Conservation (phyloP, 92 coral and sea anemone species). For the Phymanthus crucifer region DNA sequence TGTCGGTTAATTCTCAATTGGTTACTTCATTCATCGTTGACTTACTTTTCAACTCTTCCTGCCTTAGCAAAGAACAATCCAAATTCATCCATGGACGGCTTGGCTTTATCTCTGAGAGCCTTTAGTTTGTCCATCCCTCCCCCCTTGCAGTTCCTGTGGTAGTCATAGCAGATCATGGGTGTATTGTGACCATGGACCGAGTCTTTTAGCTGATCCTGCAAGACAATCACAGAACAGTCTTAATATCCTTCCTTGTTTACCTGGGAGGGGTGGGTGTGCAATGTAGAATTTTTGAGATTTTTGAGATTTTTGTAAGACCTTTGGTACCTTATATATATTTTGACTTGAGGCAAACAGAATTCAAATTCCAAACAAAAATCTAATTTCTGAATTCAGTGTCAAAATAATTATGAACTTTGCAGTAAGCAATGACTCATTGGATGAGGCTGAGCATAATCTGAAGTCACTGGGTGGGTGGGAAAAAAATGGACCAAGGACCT, state of each 20-base stretch:
- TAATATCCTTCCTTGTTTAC: neutral
- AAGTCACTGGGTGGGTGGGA: no score
- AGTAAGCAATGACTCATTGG: no score
- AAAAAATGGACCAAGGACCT: no score
- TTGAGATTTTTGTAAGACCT: no score
- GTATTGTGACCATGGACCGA: conserved; percentile 88
- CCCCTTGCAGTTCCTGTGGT: conserved; percentile 84
- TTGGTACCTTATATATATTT: no score
- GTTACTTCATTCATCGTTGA: neutral
- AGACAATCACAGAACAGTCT: neutral
- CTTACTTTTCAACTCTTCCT: conserved; percentile 59
- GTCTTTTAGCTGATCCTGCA: conserved; percentile 86
- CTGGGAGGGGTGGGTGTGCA: neutral
- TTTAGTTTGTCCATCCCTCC: conserved; percentile 71
- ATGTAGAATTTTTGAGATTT: no score
- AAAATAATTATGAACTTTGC: no score
- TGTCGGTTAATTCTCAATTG: no score
- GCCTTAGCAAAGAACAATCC: conserved; percentile 73
- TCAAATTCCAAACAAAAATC: no score
- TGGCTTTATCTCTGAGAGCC: conserved; percentile 77
- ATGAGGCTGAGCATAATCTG: no score
- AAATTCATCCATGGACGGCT: conserved; percentile 70
- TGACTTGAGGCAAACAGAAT: no score
- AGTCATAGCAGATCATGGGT: conserved; percentile 93
- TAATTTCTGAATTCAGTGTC: no score